Conservation (phyloP, 2,797 vertebrate species). For the Momotus momota region DNA sequence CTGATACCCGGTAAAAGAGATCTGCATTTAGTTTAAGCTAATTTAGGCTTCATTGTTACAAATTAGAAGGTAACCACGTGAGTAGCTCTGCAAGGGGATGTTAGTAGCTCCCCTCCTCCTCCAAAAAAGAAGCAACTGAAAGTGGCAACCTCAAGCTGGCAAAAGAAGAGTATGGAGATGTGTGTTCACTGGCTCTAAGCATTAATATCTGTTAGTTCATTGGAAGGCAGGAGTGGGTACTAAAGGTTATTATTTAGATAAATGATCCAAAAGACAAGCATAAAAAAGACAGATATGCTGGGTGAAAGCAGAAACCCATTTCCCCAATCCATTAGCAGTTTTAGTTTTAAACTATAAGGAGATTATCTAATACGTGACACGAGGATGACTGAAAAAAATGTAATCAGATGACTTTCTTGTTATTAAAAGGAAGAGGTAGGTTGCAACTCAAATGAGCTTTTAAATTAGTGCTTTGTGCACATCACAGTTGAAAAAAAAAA, state of each 20-base stretch:
- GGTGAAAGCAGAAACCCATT: conserved; percentile 47
- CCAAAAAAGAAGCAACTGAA: not conserved
- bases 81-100: not conserved
- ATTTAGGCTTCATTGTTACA: not conserved
- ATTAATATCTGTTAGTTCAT: conserved; percentile 14
- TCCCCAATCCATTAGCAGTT: conserved; percentile 50
- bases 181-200: not conserved
- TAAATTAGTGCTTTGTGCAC: conserved; percentile 65
- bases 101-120: not conserved
- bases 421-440: conserved; percentile 26
- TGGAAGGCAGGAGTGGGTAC: conserved; percentile 26
- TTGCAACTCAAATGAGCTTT: conserved; percentile 46
- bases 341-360: conserved; percentile 48
- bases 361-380: conserved; percentile 20
- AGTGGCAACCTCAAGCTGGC: not conserved
- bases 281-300: conserved; percentile 61
- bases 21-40: not conserved
- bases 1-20: not conserved
- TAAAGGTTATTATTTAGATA: conserved; percentile 64
- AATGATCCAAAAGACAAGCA: conserved; percentile 56
- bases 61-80: not conserved
- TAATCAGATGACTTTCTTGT: conserved; percentile 42
- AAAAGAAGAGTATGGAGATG: not conserved
- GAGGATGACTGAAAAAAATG: not conserved
- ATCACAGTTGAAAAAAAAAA: conserved; percentile 26